phyloP scores from a whole-genome alignment of 2,797 vertebrate genomes.

The Pelochelys cantorii region DNA sequence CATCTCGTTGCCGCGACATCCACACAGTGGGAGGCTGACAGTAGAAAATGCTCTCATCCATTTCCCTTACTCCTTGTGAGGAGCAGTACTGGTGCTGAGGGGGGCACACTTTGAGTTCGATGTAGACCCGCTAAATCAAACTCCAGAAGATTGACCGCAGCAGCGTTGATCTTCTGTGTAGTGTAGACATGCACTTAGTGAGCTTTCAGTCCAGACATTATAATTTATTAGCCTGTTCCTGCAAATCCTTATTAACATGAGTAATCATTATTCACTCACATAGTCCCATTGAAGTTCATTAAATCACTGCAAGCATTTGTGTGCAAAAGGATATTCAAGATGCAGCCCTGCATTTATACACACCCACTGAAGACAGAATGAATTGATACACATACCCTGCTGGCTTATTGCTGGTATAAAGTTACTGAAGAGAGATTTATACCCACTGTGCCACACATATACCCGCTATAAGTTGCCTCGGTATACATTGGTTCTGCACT shows the following conservation, averaged over 20 bases:
- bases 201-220: background rate
- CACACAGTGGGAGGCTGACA: too few relatives aligned
- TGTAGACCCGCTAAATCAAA: too few relatives aligned
- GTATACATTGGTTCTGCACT: too few relatives aligned
- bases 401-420: background rate
- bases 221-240: background rate
- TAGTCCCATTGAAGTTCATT: background rate
- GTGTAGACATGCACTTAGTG: background rate
- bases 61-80: too few relatives aligned
- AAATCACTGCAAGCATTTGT: fast-evolving
- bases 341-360: background rate
- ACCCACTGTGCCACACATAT: background rate
- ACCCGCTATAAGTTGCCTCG: too few relatives aligned
- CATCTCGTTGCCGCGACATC: too few relatives aligned
- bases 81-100: too few relatives aligned
- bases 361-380: background rate
- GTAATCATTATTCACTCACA: background rate
- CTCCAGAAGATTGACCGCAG: too few relatives aligned
- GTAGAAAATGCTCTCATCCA: too few relatives aligned
- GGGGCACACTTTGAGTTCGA: too few relatives aligned
- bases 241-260: fast-evolving
- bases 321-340: fast-evolving
- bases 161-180: too few relatives aligned
- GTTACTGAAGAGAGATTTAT: background rate
- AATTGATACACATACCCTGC: fast-evolving